Evolutionary conservation across 2,113 vertebrate species (phyloP).

Genomic region (Podocnemis expansa): DNA sequence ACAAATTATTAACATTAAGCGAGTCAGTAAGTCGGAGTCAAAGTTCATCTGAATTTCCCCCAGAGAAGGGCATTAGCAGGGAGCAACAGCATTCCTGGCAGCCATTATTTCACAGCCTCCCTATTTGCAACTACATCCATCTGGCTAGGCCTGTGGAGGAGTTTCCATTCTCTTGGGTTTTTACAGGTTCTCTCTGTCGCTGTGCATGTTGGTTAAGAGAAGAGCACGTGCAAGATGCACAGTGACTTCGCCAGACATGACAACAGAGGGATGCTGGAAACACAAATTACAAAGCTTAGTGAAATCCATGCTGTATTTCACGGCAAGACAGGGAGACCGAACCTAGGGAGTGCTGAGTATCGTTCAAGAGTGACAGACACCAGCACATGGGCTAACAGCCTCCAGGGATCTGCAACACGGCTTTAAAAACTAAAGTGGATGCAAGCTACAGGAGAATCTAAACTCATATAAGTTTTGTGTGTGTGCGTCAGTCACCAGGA

Average conservation of each 20-base stretch:
- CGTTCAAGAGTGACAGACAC: not conserved
- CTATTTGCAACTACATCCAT: not conserved
- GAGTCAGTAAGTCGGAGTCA: not conserved
- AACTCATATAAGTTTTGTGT: not conserved
- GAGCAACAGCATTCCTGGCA: not conserved
- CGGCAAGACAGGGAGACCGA: constrained; percentile 4
- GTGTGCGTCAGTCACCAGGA: not conserved
- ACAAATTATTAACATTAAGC: not conserved
- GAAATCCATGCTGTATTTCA: not conserved
- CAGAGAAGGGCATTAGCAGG: not conserved
- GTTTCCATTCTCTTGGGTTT: not conserved
- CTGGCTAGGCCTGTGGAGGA: not conserved
- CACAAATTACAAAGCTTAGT: not conserved
- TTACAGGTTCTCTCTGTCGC: not conserved
- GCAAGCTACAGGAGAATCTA: not conserved
- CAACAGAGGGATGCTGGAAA: not conserved
- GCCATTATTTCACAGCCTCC: not conserved
- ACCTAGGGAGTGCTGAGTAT: not conserved
- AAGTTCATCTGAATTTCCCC: not conserved
- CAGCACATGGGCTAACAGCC: not conserved
- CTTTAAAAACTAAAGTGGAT: not conserved
- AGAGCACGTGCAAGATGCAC: not conserved
- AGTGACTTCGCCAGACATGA: not conserved
- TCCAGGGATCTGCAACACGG: not conserved
- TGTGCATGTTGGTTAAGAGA: not conserved